Evolutionary conservation across 2,888 invertebrate genomes (phyloP).

Genomic region (Pollenia griseotomentosa): DNA sequence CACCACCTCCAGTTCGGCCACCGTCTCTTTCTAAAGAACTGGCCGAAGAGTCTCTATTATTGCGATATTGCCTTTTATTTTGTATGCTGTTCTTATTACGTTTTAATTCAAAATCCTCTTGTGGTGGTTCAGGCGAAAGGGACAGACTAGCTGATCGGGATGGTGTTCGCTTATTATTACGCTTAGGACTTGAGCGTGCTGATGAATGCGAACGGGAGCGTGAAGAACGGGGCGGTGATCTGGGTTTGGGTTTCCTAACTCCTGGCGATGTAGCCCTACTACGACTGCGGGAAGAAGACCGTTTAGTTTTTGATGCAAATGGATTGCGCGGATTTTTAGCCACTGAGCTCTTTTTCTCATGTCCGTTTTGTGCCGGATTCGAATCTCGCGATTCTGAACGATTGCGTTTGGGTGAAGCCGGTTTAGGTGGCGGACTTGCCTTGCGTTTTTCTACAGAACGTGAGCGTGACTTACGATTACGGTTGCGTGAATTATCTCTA

Average conservation of each 20-base stretch:
- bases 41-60: slow-evolving; percentile 92
- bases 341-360: slow-evolving; percentile 76
- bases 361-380: slow-evolving; percentile 79
- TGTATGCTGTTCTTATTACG: slow-evolving; percentile 93
- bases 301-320: slow-evolving; percentile 69
- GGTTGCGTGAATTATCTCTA: slow-evolving; percentile 74
- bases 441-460: slow-evolving; percentile 76
- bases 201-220: slow-evolving; percentile 79
- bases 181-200: slow-evolving; percentile 80
- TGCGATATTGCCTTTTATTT: slow-evolving; percentile 94
- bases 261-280: slow-evolving; percentile 70
- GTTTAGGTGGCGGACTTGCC: slow-evolving; percentile 62
- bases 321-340: slow-evolving; percentile 73
- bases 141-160: slow-evolving; percentile 82
- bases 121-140: slow-evolving; percentile 83
- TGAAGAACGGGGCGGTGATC: slow-evolving; percentile 69
- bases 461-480: slow-evolving; percentile 75
- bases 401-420: slow-evolving; percentile 73
- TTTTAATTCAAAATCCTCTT: slow-evolving; percentile 88
- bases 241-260: slow-evolving; percentile 67
- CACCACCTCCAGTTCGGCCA: slow-evolving; percentile 76
- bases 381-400: slow-evolving; percentile 75
- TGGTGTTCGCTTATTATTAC: slow-evolving; percentile 83
- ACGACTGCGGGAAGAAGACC: slow-evolving; percentile 69
- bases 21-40: slow-evolving; percentile 82